phyloP scores from a whole-genome alignment of 2,797 vertebrate genomes.

The Setipinna tenuifilis region DNA sequence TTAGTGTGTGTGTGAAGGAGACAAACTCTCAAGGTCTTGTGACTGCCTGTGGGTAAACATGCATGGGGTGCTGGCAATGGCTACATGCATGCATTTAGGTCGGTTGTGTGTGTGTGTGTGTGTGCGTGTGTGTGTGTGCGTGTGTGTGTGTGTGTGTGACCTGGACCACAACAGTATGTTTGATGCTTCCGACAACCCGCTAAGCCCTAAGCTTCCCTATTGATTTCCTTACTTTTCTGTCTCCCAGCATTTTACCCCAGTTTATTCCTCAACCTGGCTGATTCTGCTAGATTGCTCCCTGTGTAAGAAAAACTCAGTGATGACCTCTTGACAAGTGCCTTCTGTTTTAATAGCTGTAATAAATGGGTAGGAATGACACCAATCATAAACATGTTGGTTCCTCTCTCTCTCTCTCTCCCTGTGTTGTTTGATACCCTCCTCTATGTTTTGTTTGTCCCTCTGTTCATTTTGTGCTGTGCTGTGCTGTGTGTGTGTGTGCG shows the following conservation, averaged over 20 bases:
- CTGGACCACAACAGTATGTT: not conserved
- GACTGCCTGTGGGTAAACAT: not conserved
- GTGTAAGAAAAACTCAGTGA: no score
- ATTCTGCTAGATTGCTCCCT: no score
- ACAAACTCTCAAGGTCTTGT: not conserved
- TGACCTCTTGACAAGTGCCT: no score
- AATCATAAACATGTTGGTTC: no score
- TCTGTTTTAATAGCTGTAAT: no score
- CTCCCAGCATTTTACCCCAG: not conserved
- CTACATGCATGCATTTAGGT: not conserved
- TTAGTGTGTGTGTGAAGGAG: not conserved
- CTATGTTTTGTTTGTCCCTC: not conserved
- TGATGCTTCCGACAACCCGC: not conserved
- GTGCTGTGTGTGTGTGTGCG: constrained; percentile 19
- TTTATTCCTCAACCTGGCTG: no score
- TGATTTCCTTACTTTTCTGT: not conserved
- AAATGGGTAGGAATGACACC: no score
- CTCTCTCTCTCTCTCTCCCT: not conserved
- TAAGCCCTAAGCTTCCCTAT: not conserved
- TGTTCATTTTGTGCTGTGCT: not conserved
- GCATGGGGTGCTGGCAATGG: not conserved
- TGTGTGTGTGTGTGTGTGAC: not conserved
- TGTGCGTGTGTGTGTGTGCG: not conserved
- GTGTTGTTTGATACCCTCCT: not conserved
- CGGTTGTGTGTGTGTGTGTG: not conserved